Evolutionary conservation across 2,797 vertebrate species (phyloP), one percentile per base, ranked within the genome.

Genomic region (Trachurus trachurus): DNA sequence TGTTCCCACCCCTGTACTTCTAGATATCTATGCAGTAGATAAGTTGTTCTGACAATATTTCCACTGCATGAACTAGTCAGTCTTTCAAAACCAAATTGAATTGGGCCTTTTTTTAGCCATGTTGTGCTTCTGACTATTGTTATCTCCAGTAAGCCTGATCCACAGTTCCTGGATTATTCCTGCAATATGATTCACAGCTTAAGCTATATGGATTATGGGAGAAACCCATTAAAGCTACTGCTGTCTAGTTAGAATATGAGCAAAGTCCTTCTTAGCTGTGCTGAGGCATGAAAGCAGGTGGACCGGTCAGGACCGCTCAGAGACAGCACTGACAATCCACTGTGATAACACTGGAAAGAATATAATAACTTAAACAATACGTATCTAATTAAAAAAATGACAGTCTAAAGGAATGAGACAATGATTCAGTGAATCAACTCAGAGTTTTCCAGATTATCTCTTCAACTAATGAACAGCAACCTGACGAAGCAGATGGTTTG

Each of bases 131-230:
- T 80, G 74, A 79, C 78, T 75, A 56, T 63, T 76, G 74, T 71
- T 71, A 74, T 81, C 71, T 70, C 42, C 70, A 71, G 63, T 81
- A 82, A 88, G 80, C 77, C 85, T 78, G 66, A 83, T 83, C 81
- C 74, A 72, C 81, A 79, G 16, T 60, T 85, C 58, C 76, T 76
- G 84, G 82, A 85, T 88, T 86, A 90, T 80, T 87, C 62, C 68
- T 74, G 74, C 62, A 67, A 50, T 70, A 81, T 85, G 78, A 89
- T 74, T 89, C 84, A 85, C 78, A 66, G 71, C 62, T 80, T 86
- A 84, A 87, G 79, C 69, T 64, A 63, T 84, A 75, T 86, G 83
- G 80, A 87, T 85, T 82, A 76, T 60, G 61, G 73, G 17, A 73
- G 70, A 67, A 84, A 73, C 17, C 70, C 56, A 82, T 82, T 87